Conservation (phyloP, 2,113 vertebrate genomes). For the Uropsilus gracilis region DNA sequence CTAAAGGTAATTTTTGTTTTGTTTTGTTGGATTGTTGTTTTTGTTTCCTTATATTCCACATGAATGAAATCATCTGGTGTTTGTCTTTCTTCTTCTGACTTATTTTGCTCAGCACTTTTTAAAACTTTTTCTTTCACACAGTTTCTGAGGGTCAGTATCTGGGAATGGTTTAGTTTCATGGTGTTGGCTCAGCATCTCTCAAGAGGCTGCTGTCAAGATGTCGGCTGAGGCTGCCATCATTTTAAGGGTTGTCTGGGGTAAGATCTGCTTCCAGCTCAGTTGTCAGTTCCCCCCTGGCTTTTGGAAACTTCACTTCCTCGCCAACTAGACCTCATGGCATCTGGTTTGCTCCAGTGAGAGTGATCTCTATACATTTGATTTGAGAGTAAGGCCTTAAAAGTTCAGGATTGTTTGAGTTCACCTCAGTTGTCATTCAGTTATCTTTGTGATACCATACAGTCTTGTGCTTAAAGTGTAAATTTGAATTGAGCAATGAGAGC, state of each 20-base stretch:
- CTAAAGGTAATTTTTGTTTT: too few species aligned
- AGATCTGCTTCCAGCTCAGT: not conserved
- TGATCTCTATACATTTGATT: not conserved
- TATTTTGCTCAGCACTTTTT: too few species aligned
- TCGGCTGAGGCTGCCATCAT: too few species aligned
- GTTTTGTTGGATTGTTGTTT: too few species aligned
- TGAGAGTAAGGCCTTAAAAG: not conserved
- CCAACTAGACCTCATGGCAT: not conserved
- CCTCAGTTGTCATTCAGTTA: not conserved
- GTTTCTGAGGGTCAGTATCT: not conserved
- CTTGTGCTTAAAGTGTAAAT: not conserved
- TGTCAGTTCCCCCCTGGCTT: not conserved
- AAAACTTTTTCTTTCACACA: too few species aligned
- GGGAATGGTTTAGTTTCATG: not conserved
- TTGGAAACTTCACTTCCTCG: too few species aligned
- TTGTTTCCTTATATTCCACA: too few species aligned
- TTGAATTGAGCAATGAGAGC: not conserved
- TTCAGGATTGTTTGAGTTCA: not conserved
- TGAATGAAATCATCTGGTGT: too few species aligned
- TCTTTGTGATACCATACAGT: fast-evolving
- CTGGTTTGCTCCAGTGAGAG: not conserved
- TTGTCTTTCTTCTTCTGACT: too few species aligned
- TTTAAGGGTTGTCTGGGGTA: not conserved
- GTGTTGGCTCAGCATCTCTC: not conserved
- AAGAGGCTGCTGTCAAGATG: not conserved